Percentiles rank a stretch among this genome's conserved stretches.
Evolutionary conservation across 2,113 vertebrate species (phyloP).

Genomic region (Ammodytes dubius): DNA sequence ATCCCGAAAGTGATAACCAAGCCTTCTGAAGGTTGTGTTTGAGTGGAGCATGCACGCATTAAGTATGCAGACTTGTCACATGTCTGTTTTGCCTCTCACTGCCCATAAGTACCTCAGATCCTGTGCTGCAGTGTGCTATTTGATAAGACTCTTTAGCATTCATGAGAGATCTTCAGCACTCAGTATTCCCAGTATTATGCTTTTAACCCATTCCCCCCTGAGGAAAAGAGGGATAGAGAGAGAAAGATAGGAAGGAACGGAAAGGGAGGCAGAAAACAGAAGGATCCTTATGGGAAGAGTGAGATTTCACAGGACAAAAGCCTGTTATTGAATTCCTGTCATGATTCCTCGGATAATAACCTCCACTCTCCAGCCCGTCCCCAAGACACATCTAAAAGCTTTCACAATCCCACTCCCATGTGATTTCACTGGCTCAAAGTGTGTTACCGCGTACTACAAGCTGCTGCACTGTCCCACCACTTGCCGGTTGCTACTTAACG

Average conservation of each 20-base stretch:
- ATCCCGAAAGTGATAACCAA: background rate
- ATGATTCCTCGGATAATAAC: conserved; percentile 76
- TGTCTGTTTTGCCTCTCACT: conserved; percentile 34
- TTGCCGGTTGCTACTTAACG: conserved; percentile 36
- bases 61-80: conserved; percentile 25
- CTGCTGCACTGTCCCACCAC: conserved; percentile 46
- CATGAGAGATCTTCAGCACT: conserved; percentile 73
- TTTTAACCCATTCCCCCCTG: conserved; percentile 78
- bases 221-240: conserved; percentile 50
- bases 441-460: conserved; percentile 40
- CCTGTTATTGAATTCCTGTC: conserved; percentile 80
- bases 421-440: conserved; percentile 41
- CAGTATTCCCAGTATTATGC: conserved; percentile 77
- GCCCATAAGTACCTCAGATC: conserved; percentile 56
- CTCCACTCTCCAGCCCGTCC: conserved; percentile 54
- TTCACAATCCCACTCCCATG: conserved; percentile 56
- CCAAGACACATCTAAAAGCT: conserved; percentile 66
- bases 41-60: background rate
- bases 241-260: conserved; percentile 11
- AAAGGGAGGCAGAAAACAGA: conserved; percentile 50
- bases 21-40: background rate
- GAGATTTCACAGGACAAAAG: conserved; percentile 76
- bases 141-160: conserved; percentile 80
- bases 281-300: conserved; percentile 70
- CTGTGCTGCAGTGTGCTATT: conserved; percentile 66